Percentiles rank a stretch among this genome's conserved stretches.
phyloP scores from a whole-genome alignment of 2,888 invertebrate genomes.

The Calliphora vomitoria region DNA sequence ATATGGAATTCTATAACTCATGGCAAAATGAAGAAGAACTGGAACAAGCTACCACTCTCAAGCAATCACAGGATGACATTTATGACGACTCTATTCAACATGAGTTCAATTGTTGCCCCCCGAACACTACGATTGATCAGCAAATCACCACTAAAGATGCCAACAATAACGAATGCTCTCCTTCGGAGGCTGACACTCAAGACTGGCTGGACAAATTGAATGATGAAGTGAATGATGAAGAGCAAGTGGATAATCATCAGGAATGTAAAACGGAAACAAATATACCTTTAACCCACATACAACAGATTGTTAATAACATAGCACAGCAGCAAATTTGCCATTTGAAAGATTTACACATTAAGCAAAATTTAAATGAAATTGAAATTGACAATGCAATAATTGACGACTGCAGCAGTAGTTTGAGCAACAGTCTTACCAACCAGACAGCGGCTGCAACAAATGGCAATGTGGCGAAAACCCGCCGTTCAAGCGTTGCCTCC shows the following conservation, averaged over 20 bases:
- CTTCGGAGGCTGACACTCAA: conserved; percentile 21
- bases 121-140: background rate
- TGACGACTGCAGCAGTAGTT: conserved; percentile 15
- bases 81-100: conserved; percentile 17
- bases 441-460: conserved; percentile 36
- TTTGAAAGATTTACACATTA: background rate
- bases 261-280: conserved; percentile 30
- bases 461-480: conserved; percentile 77
- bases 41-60: conserved; percentile 71
- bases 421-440: background rate
- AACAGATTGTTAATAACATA: conserved; percentile 66
- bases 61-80: conserved; percentile 74
- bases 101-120: conserved; percentile 1
- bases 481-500: conserved; percentile 84
- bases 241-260: background rate
- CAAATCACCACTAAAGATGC: conserved; percentile 34
- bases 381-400: conserved; percentile 35
- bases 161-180: conserved; percentile 52
- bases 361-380: conserved; percentile 41
- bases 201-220: conserved; percentile 37
- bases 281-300: conserved; percentile 57
- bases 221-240: conserved; percentile 14
- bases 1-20: conserved; percentile 80
- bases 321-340: conserved; percentile 33
- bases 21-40: conserved; percentile 83